phyloP scores from a whole-genome alignment of 2,797 vertebrate species.

The Alcedo atthis region DNA sequence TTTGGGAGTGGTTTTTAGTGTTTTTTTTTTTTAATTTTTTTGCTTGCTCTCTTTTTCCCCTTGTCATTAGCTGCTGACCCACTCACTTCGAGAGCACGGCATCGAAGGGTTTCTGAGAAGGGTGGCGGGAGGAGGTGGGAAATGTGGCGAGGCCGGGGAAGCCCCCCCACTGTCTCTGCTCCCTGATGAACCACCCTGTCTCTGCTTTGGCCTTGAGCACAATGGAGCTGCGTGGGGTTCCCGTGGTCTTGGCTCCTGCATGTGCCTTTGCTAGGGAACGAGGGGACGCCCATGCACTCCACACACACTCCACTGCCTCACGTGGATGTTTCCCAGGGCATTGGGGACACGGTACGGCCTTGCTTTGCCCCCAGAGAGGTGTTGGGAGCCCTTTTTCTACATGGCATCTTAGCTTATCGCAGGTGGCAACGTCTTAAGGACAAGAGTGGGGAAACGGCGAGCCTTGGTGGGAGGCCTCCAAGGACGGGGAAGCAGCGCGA shows the following conservation, averaged over 20 bases:
- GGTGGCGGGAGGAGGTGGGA: slow-evolving; percentile 60
- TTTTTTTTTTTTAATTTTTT: background rate
- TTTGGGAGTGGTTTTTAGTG: slow-evolving; percentile 57
- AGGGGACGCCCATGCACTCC: background rate
- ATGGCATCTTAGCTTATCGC: background rate
- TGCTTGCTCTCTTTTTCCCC: slow-evolving; percentile 21
- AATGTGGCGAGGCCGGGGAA: background rate
- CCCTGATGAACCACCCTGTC: background rate
- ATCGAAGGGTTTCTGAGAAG: slow-evolving; percentile 73
- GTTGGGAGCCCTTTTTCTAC: background rate
- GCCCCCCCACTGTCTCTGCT: background rate
- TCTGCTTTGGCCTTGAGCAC: background rate
- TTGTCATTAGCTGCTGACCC: slow-evolving; percentile 74
- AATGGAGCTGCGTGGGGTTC: background rate
- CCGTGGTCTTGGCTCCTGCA: background rate
- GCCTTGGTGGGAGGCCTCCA: background rate
- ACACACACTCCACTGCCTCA: background rate
- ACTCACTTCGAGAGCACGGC: slow-evolving; percentile 63
- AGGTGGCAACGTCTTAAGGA: background rate
- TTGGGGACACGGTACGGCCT: background rate
- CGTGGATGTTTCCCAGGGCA: background rate
- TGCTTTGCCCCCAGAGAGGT: background rate
- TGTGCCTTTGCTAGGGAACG: background rate
- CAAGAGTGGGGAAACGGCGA: background rate
- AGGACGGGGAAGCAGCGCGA: background rate